Evolutionary conservation across 2,113 vertebrate species (phyloP), one percentile per base, ranked within the genome.

Genomic region (Fukomys damarensis): DNA sequence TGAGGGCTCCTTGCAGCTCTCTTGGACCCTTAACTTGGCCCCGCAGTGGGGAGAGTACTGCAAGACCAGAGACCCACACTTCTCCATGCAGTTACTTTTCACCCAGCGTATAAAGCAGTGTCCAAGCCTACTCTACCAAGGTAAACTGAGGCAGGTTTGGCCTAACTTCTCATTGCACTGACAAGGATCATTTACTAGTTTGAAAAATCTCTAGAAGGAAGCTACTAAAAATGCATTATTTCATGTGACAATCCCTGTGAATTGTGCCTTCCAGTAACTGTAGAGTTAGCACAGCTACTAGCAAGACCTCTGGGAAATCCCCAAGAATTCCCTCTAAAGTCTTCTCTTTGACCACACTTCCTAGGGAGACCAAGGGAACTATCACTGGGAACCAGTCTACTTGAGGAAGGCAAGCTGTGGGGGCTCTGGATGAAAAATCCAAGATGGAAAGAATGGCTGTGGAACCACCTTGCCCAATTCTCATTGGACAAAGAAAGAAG

Each of bases 191-290:
- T 70, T 88, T 89, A n/a, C 63, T 91, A 82, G 17, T 90, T 96
- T 95, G 94, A 97, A 93, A 93, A 86, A 46, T 93, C 95, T 95
- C 77, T 58, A 49, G 68, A 93, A 68, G 93, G 58, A 22, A 65
- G 46, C 86, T 68, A 56, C 85, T 76, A 68, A 49, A 76, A 86
- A 86, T 82, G 59, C 70, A 84, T 95, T 74, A 46, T 74, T 94
- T 95, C 89, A 68, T 38, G 35, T 65, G 84, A 83, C 30, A 86
- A 68, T 85, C 43, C 28, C 74, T 32, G 54, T 5, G 46, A 66
- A 35, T 10, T 7, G 3, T 74, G 35, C 84, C 74, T 19, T 74
- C 16, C 38, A 86, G 26, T 63, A n/a, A 10, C 76, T 81, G 35
- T 28, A 46, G 54, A 74, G 35, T 86, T 65, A 43, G 61, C 11